A percentile compares a stretch with the other conserved stretches of the same genome.
Conservation (phyloP, 1,140 invertebrate genomes). For the Arctopsyche grandis region DNA sequence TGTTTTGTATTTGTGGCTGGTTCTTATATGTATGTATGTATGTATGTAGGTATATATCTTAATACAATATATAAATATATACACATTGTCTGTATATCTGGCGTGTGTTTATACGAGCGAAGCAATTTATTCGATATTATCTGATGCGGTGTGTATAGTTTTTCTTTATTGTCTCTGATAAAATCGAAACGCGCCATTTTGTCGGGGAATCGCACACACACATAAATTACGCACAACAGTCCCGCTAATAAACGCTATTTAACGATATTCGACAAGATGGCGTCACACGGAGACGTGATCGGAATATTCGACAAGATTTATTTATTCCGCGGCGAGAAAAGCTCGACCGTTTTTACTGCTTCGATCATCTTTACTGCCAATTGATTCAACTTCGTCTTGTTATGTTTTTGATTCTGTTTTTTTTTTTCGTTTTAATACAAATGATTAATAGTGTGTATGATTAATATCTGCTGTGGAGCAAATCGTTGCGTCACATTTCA, state of each 20-base stretch:
- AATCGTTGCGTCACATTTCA: too few relatives aligned
- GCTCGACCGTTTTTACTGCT: neutral
- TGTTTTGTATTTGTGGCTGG: too few relatives aligned
- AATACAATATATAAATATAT: neutral
- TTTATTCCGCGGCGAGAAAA: neutral
- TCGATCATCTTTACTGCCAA: slow-evolving; percentile 22
- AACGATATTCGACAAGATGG: slow-evolving; percentile 45
- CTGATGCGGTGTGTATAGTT: slow-evolving; percentile 40
- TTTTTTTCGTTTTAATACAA: neutral
- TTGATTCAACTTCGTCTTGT: too few relatives aligned
- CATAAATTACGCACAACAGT: slow-evolving; percentile 36
- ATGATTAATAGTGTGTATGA: too few relatives aligned
- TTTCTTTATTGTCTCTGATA: slow-evolving; percentile 35
- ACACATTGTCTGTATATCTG: neutral
- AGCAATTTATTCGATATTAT: slow-evolving; percentile 42
- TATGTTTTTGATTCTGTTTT: too few relatives aligned
- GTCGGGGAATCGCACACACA: neutral
- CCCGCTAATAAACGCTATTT: slow-evolving; percentile 43
- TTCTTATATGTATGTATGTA: neutral
- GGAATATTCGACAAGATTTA: slow-evolving; percentile 21
- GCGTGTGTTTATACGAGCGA: neutral
- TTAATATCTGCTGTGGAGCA: too few relatives aligned
- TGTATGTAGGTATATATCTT: neutral
- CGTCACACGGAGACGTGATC: slow-evolving; percentile 20
- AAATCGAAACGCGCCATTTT: slow-evolving; percentile 23